A percentile compares a stretch with the other conserved stretches of the same genome.
Evolutionary conservation across 2,888 invertebrate species (phyloP).

Genomic region (Melieria omissa): DNA sequence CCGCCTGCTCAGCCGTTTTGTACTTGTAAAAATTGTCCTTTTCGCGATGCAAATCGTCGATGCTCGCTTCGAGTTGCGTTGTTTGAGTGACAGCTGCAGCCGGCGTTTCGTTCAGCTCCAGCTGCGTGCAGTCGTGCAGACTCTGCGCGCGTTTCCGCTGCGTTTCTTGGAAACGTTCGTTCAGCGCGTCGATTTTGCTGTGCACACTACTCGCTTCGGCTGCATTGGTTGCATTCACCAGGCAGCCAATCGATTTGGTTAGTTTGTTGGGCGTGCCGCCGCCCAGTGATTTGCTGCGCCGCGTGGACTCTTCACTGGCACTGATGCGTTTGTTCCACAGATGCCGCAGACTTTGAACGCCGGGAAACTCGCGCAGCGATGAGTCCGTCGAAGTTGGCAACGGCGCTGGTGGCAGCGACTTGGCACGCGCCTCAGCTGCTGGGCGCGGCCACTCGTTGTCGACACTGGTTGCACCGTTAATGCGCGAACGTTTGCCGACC

Average conservation of each 20-base stretch:
- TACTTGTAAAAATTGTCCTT: constrained; percentile 67
- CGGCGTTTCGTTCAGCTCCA: constrained; percentile 32
- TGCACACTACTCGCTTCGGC: constrained; percentile 41
- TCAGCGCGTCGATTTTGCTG: constrained; percentile 15
- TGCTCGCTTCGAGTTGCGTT: constrained; percentile 33
- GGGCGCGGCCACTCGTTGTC: no score
- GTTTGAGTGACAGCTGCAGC: constrained; percentile 34
- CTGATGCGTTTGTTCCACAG: constrained; percentile 66
- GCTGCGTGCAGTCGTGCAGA: constrained; percentile 56
- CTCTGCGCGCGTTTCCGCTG: constrained; percentile 57
- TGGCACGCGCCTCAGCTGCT: constrained; percentile 39
- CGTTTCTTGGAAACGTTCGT: constrained; percentile 35
- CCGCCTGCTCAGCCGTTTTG: constrained; percentile 63
- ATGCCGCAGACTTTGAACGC: constrained; percentile 63
- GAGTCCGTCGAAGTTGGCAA: constrained; percentile 30
- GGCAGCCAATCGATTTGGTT: constrained; percentile 59
- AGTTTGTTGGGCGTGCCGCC: constrained; percentile 53
- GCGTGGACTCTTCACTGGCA: constrained; percentile 48
- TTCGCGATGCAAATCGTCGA: constrained; percentile 48
- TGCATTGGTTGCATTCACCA: constrained; percentile 54
- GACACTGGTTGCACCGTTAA: no score
- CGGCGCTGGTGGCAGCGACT: constrained; percentile 40
- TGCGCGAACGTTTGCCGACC: constrained; percentile 16
- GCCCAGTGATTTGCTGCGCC: constrained; percentile 27
- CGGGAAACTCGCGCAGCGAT: constrained; percentile 58